Evolutionary conservation across 2,797 vertebrate species (phyloP).

Genomic region (Hypotaenidia philippensis): DNA sequence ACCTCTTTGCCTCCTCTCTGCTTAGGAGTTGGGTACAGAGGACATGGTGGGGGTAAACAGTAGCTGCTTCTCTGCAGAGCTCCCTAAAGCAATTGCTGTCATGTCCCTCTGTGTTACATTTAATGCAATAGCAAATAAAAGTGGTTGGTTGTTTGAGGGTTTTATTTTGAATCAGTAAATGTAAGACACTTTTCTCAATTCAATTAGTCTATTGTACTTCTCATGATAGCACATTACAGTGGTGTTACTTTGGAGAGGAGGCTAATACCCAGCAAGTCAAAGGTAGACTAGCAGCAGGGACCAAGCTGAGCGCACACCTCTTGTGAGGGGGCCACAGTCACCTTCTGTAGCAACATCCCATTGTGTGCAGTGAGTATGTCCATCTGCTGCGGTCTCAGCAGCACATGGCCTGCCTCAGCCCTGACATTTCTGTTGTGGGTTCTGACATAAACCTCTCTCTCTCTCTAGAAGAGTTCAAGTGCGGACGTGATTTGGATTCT

Average conservation of each 20-base stretch:
- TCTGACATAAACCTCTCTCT: background rate
- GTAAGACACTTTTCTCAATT: background rate
- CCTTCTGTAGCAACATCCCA: accelerated
- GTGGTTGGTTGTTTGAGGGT: accelerated
- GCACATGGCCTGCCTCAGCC: background rate
- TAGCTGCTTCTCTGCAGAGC: background rate
- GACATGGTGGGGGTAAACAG: accelerated
- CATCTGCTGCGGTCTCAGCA: background rate
- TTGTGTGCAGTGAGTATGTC: background rate
- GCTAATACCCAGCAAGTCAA: background rate
- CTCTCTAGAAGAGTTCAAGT: background rate
- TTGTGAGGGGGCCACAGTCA: accelerated
- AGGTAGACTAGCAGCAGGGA: background rate
- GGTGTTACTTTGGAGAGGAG: background rate
- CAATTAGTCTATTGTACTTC: background rate
- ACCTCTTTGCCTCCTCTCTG: background rate
- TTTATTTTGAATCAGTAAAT: background rate
- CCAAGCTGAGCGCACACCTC: accelerated
- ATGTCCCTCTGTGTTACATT: background rate
- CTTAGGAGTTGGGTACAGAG: background rate
- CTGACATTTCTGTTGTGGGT: accelerated
- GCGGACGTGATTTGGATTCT: background rate
- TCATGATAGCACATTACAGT: background rate
- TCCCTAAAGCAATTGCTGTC: background rate
- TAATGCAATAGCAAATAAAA: background rate